Evolutionary conservation across 2,113 vertebrate genomes (phyloP).

Genomic region (Paradoxurus hermaphroditus): DNA sequence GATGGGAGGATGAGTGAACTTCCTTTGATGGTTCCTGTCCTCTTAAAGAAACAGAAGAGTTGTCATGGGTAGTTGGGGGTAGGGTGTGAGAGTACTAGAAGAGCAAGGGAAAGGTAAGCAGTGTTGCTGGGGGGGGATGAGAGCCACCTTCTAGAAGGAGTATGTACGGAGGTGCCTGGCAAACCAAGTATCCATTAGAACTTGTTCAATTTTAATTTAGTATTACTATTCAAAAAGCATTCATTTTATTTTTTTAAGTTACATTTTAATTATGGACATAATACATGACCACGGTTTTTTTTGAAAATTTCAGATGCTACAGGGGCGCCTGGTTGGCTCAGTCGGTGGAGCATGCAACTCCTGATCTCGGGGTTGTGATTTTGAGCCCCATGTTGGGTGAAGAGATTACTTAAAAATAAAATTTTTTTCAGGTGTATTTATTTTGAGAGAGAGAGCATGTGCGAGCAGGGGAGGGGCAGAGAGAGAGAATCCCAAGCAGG

Average conservation of each 20-base stretch:
- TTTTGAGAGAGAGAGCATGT: no score
- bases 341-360: not conserved
- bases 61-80: not conserved
- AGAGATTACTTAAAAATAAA: not conserved
- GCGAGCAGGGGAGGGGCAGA: no score
- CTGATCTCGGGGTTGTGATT: not conserved
- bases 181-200: not conserved
- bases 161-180: not conserved
- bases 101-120: not conserved
- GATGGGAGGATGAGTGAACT: not conserved
- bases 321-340: not conserved
- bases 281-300: not conserved
- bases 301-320: not conserved
- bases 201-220: not conserved
- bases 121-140: not conserved
- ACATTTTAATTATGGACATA: not conserved
- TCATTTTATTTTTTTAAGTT: not conserved
- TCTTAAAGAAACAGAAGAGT: not conserved
- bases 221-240: not conserved
- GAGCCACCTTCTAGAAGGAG: not conserved
- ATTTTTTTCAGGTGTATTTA: not conserved
- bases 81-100: not conserved
- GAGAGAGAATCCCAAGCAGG: no score
- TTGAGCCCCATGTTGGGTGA: not conserved
- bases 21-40: slow-evolving; percentile 4